phyloP scores from a whole-genome alignment of 2,113 vertebrate species.

The Pseudopipra pipra region DNA sequence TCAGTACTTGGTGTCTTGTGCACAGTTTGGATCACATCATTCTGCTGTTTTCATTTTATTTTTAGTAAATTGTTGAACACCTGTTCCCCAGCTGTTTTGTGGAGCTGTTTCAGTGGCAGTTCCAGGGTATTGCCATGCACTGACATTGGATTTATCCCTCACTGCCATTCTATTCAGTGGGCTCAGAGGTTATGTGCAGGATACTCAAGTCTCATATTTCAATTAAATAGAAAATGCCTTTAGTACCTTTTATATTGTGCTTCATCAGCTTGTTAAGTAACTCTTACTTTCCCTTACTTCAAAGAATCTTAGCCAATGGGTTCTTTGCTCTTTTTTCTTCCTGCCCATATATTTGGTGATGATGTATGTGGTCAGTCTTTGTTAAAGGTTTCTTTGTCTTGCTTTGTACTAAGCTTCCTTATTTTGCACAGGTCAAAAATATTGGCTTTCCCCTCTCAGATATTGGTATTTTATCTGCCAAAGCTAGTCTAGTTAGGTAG shows the following conservation, averaged over 20 bases:
- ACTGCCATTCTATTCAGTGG: fast-evolving
- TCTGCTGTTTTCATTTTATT: background rate
- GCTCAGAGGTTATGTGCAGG: background rate
- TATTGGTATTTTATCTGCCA: background rate
- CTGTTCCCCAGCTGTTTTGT: background rate
- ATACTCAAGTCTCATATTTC: background rate
- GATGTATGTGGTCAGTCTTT: background rate
- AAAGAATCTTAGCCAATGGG: background rate
- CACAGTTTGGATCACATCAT: background rate
- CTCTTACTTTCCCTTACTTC: background rate
- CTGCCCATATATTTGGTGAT: too few relatives aligned
- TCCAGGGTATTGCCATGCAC: background rate
- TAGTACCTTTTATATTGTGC: background rate
- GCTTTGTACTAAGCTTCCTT: background rate
- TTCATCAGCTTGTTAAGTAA: background rate
- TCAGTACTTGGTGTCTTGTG: background rate
- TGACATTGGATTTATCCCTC: background rate
- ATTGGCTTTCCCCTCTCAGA: too few relatives aligned
- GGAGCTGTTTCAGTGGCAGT: background rate
- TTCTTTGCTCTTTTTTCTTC: background rate
- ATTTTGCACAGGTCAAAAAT: background rate
- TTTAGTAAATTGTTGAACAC: background rate
- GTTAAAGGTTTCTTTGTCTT: background rate
- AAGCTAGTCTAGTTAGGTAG: background rate
- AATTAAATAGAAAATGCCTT: background rate